Conservation (phyloP, 2,888 invertebrate species). For the Apodemia zela region DNA sequence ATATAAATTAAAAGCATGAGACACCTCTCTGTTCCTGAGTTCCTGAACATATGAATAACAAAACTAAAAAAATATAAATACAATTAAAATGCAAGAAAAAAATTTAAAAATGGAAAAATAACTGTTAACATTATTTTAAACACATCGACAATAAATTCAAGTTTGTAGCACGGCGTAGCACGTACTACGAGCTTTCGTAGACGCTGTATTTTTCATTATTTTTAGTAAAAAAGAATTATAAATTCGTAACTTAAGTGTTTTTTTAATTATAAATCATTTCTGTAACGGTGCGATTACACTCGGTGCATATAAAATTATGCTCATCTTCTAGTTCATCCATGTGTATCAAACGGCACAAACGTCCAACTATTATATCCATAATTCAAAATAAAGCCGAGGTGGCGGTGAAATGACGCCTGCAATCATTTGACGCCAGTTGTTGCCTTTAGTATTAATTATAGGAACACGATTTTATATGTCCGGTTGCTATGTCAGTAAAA, state of each 20-base stretch:
- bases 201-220: slow-evolving; percentile 11
- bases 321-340: slow-evolving; percentile 40
- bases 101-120: too few species aligned
- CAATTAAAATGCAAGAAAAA: neutral
- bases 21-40: too few species aligned
- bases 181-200: slow-evolving; percentile 60
- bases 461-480: too few species aligned
- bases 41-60: too few species aligned
- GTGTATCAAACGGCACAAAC: slow-evolving; percentile 40
- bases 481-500: too few species aligned
- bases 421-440: neutral
- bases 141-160: neutral
- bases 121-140: neutral
- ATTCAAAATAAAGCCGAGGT: neutral
- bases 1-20: too few species aligned
- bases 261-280: slow-evolving; percentile 18
- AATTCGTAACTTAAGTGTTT: neutral
- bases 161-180: slow-evolving; percentile 60
- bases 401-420: neutral
- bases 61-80: neutral
- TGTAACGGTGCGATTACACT: slow-evolving; percentile 44
- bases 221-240: neutral
- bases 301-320: slow-evolving; percentile 40
- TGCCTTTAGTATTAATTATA: too few species aligned
- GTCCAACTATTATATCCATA: slow-evolving; percentile 27